A percentile compares a stretch with the other conserved stretches of the same genome.
Conservation (phyloP, 2,888 invertebrate genomes). For the Brenthis daphne region DNA sequence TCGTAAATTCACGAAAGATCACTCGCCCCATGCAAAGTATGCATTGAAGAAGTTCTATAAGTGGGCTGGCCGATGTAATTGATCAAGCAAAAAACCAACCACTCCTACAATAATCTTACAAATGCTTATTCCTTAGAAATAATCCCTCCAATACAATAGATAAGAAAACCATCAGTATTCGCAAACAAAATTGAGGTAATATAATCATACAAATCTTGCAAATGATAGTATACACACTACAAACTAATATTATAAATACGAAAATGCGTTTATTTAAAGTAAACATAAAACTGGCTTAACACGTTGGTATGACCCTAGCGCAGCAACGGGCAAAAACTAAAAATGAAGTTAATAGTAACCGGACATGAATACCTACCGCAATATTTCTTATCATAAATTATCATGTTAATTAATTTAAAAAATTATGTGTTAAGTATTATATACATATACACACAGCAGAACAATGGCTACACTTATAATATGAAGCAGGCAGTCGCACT, state of each 20-base stretch:
- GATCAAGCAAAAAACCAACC: constrained; percentile 54
- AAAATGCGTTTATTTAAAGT: too few species aligned
- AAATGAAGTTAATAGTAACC: too few species aligned
- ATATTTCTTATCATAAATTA: not conserved
- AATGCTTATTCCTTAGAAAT: constrained; percentile 36
- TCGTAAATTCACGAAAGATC: constrained; percentile 58
- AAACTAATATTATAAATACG: too few species aligned
- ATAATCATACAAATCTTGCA: too few species aligned
- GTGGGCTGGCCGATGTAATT: constrained; percentile 69
- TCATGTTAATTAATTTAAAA: not conserved
- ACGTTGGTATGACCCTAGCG: too few species aligned
- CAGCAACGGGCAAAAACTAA: too few species aligned
- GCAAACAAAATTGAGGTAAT: constrained; percentile 9
- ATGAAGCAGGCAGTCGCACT: constrained; percentile 53
- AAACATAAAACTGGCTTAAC: too few species aligned
- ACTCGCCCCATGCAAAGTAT: constrained; percentile 54
- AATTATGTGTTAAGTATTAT: not conserved
- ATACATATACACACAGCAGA: constrained; percentile 37
- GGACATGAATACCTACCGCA: too few species aligned
- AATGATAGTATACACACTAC: too few species aligned
- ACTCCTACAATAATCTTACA: constrained; percentile 34
- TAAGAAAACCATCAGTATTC: constrained; percentile 10
- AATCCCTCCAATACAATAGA: constrained; percentile 35
- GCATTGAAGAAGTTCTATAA: constrained; percentile 54
- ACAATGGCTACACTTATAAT: constrained; percentile 54